Conservation (phyloP, 2,113 vertebrate genomes). For the Brienomyrus brachyistius region DNA sequence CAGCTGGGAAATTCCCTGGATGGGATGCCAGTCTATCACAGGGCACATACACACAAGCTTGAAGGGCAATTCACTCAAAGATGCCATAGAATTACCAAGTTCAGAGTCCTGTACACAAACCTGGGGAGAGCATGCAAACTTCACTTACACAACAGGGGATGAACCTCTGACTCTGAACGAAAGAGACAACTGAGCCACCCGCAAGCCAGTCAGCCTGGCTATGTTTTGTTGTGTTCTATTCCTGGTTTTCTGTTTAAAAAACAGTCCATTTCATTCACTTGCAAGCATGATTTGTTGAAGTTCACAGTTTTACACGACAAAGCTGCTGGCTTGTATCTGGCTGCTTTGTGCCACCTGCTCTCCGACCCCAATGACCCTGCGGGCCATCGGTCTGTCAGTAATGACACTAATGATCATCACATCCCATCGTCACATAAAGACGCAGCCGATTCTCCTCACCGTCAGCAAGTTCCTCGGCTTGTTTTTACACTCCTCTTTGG, state of each 20-base stretch:
- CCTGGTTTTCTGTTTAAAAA: not conserved
- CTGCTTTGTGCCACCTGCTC: not conserved
- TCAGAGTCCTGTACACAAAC: not conserved
- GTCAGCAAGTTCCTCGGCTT: not conserved
- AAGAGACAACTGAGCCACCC: not conserved
- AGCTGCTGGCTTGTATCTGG: not conserved
- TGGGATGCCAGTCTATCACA: not conserved
- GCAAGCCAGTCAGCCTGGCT: not conserved
- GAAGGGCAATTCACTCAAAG: not conserved
- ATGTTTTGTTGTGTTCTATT: not conserved
- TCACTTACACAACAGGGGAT: not conserved
- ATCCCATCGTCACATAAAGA: not conserved
- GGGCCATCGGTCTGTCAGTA: not conserved
- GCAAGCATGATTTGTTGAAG: not conserved
- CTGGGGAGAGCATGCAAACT: not conserved
- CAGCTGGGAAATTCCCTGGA: not conserved
- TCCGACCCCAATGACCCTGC: not conserved
- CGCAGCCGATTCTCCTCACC: not conserved
- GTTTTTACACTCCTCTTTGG: not conserved
- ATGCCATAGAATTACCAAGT: not conserved
- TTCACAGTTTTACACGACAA: not conserved
- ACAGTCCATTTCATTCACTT: not conserved
- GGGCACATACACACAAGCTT: not conserved
- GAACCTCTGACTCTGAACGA: not conserved
- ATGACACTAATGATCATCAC: not conserved